Evolutionary conservation across 2,113 vertebrate genomes (phyloP), one percentile per base, ranked within the genome.

Genomic region (Sapayoa aenigma): DNA sequence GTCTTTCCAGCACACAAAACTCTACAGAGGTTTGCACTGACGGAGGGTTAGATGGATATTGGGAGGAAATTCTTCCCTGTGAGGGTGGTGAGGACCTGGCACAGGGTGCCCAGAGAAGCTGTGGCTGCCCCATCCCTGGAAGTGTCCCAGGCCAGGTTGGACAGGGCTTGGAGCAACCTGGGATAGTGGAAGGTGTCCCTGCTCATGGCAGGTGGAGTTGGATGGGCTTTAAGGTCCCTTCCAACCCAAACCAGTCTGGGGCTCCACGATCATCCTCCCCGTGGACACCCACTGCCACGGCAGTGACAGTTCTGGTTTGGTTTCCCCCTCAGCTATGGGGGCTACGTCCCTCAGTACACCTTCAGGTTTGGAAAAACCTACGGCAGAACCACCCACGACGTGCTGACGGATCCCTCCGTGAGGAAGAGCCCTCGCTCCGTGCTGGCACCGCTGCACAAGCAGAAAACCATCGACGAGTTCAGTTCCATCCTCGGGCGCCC

Each of bases 261-360:
- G 11, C 47, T 55, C 62, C 24, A 3, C 3, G 41, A 7, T 52
- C 8, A 1, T 21, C 31, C 56, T 4, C 0, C 7, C 25, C 5
- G 9, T 0, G 17, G 15, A 4, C 18, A 3, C 24, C 35, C n/a
- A 1, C 1, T 13, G 9, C 42, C 17, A 0, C 1, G 35, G 3
- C 2, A 0, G n/a, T 71, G 47, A 68, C 5, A 2, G 42, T 33
- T 91, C 56, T 31, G 3, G 1, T 11, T 27, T 8, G n/a, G 5
- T 72, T 77, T 42, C 59, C 46, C 59, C 79, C 90, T 14, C 92
- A 97, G 95, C 67, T 96, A 95, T 0, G 30, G 30, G 14, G 96
- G 94, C 24, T 89, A 77, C 1, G 0, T 96, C 30, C 95, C 96
- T 5, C 94, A 89, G 76, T 67, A 27, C 79, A 22, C 7, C 23